Evolutionary conservation across 2,888 invertebrate genomes (phyloP).

Genomic region (Dasysyrphus albostriatus): DNA sequence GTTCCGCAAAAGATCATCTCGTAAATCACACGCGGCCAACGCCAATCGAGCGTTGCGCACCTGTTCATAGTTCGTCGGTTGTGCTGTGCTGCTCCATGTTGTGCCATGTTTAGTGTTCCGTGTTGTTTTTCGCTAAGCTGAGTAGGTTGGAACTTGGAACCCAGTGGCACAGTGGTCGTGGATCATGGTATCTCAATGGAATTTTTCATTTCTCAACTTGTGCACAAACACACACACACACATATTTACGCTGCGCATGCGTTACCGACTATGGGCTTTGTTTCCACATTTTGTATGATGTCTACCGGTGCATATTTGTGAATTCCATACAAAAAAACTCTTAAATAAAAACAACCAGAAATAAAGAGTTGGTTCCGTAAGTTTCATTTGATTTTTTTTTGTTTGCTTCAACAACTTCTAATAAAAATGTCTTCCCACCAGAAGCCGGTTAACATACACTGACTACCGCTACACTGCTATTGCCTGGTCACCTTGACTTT

Average conservation of each 20-base stretch:
- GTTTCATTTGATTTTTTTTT: neutral
- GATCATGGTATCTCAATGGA: constrained; percentile 64
- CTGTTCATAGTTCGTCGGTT: constrained; percentile 44
- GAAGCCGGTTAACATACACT: constrained; percentile 12
- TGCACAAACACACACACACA: neutral
- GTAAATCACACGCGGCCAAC: constrained; percentile 72
- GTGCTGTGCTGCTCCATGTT: constrained; percentile 38
- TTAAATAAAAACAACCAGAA: constrained; percentile 13
- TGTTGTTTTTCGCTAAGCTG: constrained; percentile 62
- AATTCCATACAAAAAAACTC: constrained; percentile 17
- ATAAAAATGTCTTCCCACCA: constrained; percentile 47
- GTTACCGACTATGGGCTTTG: constrained; percentile 57
- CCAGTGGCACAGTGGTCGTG: constrained; percentile 68
- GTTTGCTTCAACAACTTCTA: neutral
- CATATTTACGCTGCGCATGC: constrained; percentile 60
- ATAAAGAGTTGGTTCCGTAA: constrained; percentile 15
- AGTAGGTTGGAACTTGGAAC: constrained; percentile 66
- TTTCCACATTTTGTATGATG: constrained; percentile 46
- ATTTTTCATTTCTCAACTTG: constrained; percentile 66
- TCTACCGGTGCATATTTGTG: constrained; percentile 37
- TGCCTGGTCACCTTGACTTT: constrained; percentile 70
- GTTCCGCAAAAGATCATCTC: constrained; percentile 73
- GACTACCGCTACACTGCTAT: neutral
- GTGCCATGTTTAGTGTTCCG: constrained; percentile 49
- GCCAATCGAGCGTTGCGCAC: constrained; percentile 65